Evolutionary conservation across 2,888 invertebrate species (phyloP), one percentile per base, ranked within the genome.

Genomic region (Sarcophaga caerulescens): DNA sequence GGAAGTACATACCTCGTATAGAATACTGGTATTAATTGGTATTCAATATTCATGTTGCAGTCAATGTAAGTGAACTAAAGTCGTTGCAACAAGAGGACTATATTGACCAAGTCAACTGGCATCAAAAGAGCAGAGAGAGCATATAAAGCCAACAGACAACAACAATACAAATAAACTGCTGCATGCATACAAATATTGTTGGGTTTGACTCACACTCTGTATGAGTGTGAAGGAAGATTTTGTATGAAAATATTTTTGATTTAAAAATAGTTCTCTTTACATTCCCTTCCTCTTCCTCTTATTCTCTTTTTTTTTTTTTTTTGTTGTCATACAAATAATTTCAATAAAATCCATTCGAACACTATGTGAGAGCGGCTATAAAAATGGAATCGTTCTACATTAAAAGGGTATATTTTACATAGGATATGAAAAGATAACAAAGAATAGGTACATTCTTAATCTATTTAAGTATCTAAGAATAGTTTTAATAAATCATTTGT

Each of bases 1-100:
- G 10, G 2, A 12, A 14, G 44, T 52, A 52, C 17, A 52, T 35
- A 35, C 35, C 14, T 25, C 52, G 21, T 63, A 70, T 35, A 59
- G 73, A 35, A n/a, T n/a, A 69, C 76, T 44, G 57, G 57, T 76
- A 81, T 81, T 82, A 82, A 82, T 82, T 82, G 81, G 70, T 76
- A 82, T 82, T 82, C 76, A 76, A 76, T 82, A 71, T 82, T 47
- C 70, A 82, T 82, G 76, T 76, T 76, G 81, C 59, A 70, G 76
- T 76, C 76, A 76, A 63, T 68, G 76, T 76, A 70, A 70, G 23
- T 25, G 76, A 60, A 21, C n/a, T 60, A 21, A 76, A 76, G 59
- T 25, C 52, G 6, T 57, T 8, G 47, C n/a, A 63, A n/a, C n/a
- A n/a, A n/a, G n/a, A n/a, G n/a, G 47, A 47, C 52, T 52, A 35